Conservation (phyloP, 2,797 vertebrate species). For the Lutra lutra region DNA sequence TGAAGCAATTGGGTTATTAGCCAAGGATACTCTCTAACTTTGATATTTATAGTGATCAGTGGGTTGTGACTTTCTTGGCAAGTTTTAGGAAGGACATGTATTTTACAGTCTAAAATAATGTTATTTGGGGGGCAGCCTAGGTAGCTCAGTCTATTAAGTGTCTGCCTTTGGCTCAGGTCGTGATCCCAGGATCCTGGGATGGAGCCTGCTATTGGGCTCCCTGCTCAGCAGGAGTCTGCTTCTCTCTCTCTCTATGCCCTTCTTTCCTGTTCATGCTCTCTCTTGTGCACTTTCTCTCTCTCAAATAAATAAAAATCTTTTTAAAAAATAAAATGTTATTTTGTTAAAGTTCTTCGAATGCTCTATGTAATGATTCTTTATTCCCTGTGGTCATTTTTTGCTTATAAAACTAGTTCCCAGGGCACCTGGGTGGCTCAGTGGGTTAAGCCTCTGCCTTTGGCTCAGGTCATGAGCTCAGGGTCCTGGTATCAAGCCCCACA, state of each 20-base stretch:
- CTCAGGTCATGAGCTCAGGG: too few species aligned
- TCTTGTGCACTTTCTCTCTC: neutral
- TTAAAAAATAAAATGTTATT: slow-evolving; percentile 40
- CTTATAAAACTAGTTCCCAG: neutral
- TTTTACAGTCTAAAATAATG: slow-evolving; percentile 50
- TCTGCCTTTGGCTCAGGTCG: neutral
- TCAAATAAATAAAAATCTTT: neutral
- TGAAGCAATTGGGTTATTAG: slow-evolving; percentile 7
- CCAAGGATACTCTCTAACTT: slow-evolving; percentile 53
- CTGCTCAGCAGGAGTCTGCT: neutral
- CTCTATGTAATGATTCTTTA: slow-evolving; percentile 49
- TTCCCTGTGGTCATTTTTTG: slow-evolving; percentile 36
- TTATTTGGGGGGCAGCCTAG: neutral
- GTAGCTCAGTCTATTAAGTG: too few species aligned
- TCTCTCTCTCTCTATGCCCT: neutral
- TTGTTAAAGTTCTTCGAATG: slow-evolving; percentile 65
- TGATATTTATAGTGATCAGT: slow-evolving; percentile 2
- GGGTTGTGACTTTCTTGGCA: slow-evolving; percentile 18
- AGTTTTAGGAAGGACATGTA: slow-evolving; percentile 35
- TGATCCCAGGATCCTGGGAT: neutral
- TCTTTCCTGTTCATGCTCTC: neutral
- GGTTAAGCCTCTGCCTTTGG: too few species aligned
- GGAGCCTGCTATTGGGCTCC: neutral
- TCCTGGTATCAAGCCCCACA: too few species aligned
- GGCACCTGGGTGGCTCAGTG: too few species aligned